Percentiles rank a stretch among this genome's conserved stretches.
Conservation (phyloP, 2,888 invertebrate genomes). For the Acanthosepion pharaonis region DNA sequence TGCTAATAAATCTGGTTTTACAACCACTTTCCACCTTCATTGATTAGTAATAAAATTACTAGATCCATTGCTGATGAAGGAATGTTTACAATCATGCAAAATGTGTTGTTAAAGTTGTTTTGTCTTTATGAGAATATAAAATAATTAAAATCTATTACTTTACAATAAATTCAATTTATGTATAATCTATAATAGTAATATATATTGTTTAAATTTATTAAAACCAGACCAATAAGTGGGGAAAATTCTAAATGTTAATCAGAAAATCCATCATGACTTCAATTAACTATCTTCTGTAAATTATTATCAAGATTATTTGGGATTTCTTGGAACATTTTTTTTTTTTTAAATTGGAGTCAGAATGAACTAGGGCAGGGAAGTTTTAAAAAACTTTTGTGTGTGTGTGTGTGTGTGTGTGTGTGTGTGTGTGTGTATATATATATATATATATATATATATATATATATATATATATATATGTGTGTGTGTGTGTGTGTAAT, state of each 20-base stretch:
- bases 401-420: neutral
- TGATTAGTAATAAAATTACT: neutral
- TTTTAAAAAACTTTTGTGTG: neutral
- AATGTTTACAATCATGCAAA: conserved; percentile 8
- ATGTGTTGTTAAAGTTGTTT: neutral
- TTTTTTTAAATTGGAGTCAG: neutral
- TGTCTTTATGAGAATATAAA: neutral
- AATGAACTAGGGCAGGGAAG: conserved; percentile 33
- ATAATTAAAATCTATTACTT: neutral
- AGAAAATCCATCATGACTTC: conserved; percentile 4
- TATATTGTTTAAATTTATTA: neutral
- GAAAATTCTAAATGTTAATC: neutral
- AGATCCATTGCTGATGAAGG: neutral
- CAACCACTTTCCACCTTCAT: neutral
- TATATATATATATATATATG: neutral
- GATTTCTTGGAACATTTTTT: neutral
- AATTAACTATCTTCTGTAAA: neutral
- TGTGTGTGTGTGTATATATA: too few species aligned
- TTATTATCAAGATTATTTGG: neutral
- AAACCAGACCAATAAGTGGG: neutral
- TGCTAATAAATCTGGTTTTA: neutral
- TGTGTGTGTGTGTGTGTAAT: neutral
- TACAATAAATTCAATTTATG: neutral
- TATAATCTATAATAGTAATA: neutral
- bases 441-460: neutral